These are phyloP conservation scores for Volucella zonaria DNA, from an alignment of 2,888 invertebrate species.

Conservation along the genomic window DNA sequence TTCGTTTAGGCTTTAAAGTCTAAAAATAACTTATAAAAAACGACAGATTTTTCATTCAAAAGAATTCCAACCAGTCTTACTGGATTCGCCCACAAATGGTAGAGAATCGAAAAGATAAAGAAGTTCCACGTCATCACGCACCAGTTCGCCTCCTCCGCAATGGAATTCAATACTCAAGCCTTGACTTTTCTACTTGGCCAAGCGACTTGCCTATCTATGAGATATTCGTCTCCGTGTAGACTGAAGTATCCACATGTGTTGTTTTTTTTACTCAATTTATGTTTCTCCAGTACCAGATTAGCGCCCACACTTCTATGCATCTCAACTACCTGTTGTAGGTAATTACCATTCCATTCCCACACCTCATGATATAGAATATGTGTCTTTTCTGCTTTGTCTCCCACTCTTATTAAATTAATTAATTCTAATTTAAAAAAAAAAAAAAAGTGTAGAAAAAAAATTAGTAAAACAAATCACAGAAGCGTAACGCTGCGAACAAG, in stretches of 20 bases:
- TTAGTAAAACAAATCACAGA: conserved; percentile 52
- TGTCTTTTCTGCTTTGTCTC: conserved; percentile 38
- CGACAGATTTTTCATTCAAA: neutral
- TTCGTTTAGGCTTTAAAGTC: too few relatives aligned
- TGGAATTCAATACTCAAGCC: conserved; percentile 60
- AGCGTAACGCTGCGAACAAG: conserved; percentile 56
- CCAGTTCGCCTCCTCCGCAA: conserved; percentile 48
- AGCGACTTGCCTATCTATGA: conserved; percentile 25
- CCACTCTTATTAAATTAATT: conserved; percentile 58
- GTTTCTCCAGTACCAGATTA: conserved; percentile 46
- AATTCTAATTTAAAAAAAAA: conserved; percentile 57
- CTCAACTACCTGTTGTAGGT: conserved; percentile 67
- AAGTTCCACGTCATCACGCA: conserved; percentile 69
- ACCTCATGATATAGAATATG: conserved; percentile 61
- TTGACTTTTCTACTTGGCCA: conserved; percentile 64
- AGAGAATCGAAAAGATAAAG: conserved; percentile 2
- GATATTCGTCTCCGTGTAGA: neutral
- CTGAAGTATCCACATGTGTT: conserved; percentile 2
- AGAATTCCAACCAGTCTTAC: conserved; percentile 13
- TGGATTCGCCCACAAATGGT: neutral
- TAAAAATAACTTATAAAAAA: conserved; percentile 1
- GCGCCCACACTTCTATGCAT: conserved; percentile 64
- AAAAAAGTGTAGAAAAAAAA: neutral
- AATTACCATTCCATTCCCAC: conserved; percentile 73
- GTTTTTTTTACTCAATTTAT: neutral